Evolutionary conservation across 2,888 invertebrate genomes (phyloP), one percentile per base, ranked within the genome.

Genomic region (Acrocyrtus sp.): DNA sequence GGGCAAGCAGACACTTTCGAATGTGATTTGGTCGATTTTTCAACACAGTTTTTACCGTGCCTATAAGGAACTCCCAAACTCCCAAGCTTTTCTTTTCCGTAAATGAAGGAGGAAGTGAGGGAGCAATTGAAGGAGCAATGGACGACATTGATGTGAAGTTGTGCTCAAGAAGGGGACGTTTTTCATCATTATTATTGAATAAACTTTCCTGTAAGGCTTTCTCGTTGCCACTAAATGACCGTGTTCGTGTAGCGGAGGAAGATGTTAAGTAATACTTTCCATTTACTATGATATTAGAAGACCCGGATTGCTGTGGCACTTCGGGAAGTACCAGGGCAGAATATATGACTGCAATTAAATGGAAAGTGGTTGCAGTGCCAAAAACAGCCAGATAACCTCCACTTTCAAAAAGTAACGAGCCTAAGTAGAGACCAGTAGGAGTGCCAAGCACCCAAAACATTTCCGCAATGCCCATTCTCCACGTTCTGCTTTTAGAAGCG

Each of bases 371-470:
- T 53, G 76, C 75, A 15, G 81, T 74, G 4, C 66, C 74, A 68
- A 81, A 81, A 1, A 81, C 81, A 24, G 72, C 78, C 0, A 81
- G 56, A 43, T 81, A 81, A 5, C 81, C 81, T 1, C 81, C 81
- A n/a, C 61, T 24, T 54, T 75, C 62, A 47, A 61, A 81, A 6
- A 81, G 65, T 69, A 73, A 78, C 12, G 80, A 80, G 41, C 81
- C 81, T 2, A 80, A 63, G 34, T 53, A 76, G 0, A 79, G 67
- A 0, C 81, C 81, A 10, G 79, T 67, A 0, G 81, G 81, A 1
- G 77, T 69, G 2, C 81, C 81, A 1, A 79, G 53, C 54, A 76
- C 74, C 81, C 81, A 81, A 62, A 70, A 80, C 5, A 75, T 77
- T 75, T 81, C 81, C 0, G 81, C 81, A 5, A 80, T 62, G 34